Base-by-base conservation (phyloP, 2,113 vertebrate species). In the Silurus meridionalis region DNA sequence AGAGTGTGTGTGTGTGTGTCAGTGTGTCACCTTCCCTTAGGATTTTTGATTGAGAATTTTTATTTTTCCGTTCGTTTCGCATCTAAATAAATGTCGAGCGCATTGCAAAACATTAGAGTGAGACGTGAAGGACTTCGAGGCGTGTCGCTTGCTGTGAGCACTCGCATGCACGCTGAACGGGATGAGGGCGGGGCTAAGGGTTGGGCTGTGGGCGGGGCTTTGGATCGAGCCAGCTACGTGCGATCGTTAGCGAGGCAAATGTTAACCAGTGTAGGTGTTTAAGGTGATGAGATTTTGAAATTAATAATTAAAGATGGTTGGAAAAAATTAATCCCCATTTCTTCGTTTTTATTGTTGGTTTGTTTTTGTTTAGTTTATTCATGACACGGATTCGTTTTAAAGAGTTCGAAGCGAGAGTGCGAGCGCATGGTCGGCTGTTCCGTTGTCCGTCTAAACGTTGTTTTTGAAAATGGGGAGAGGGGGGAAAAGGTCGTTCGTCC, bases 81-180 rank as follows among this genome's bases (percentile, higher is more conserved):
- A 25, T 89, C 82, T 74, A 86, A 89, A 28, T 37, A 53, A 23
- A 80, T 50, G 71, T 64, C 5, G 74, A 85, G 91, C 92, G 90
- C 91, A 91, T 81, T 92, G 21, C 83, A 66, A 63, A 84, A 80
- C 83, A 87, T 90, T 84, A 87, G 23, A 83, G 25, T 82, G 28
- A 77, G 83, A 64, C 87, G 90, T 88, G 90, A 91, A 88, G 89
- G 92, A 50, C 78, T 21, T 77, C 86, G 37, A 79, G 90, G 90
- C 72, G 69, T 90, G 89, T 92, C 92, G 91, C 86, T 91, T 93
- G 93, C 93, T 85, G 84, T 89, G 37, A 37, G 37, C 37, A 37
- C 85, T 86, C 46, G 48, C 64, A 80, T 50, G 53, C n/a, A 80
- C 60, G 53, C n/a, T 5, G 19, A 52, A 15, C 14, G 84, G 72